phyloP scores from a whole-genome alignment of 2,113 vertebrate species.

The Amazona guildingii region DNA sequence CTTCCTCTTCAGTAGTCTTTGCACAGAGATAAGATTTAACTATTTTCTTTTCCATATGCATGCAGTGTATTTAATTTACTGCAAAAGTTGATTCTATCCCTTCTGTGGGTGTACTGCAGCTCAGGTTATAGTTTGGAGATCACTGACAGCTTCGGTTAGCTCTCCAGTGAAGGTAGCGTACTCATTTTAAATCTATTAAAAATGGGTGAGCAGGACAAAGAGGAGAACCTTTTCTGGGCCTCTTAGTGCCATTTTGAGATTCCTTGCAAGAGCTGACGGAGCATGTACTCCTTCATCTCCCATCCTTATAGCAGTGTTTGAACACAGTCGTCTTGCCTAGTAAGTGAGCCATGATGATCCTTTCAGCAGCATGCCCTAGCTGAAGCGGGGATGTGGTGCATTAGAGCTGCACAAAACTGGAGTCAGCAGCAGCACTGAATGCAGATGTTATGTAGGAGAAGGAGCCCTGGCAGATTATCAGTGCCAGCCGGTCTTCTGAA shows the following conservation, averaged over 20 bases:
- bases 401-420: background rate
- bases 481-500: background rate
- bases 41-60: background rate
- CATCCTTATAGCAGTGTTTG: accelerated
- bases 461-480: background rate
- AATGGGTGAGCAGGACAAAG: background rate
- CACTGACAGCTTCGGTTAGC: background rate
- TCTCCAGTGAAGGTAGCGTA: background rate
- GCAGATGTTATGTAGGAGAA: background rate
- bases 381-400: background rate
- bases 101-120: background rate
- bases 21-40: background rate
- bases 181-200: background rate
- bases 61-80: background rate
- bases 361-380: background rate
- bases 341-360: background rate
- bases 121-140: background rate
- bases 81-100: background rate
- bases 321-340: accelerated
- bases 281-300: background rate
- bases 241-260: background rate
- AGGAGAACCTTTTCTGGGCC: background rate
- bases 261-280: background rate
- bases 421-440: background rate
- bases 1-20: background rate